Evolutionary conservation across 2,888 invertebrate genomes (phyloP), one percentile per base, ranked within the genome.

Genomic region (Cetonia aurata): DNA sequence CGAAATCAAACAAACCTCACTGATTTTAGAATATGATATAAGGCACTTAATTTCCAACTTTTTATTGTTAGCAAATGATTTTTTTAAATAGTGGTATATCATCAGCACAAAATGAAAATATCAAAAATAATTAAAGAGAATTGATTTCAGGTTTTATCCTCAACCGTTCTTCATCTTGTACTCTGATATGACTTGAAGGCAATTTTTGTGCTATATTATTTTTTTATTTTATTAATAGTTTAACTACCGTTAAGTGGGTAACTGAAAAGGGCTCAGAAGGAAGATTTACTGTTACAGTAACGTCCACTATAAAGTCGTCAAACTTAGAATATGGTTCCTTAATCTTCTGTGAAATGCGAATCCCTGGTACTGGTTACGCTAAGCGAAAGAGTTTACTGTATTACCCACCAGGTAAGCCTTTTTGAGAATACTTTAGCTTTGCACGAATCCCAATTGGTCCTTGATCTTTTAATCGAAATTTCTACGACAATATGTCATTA

Each of bases 281-380:
- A 33, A 78, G 80, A 71, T 84, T 78, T 73, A 80, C 83, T 6
- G 77, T 81, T 10, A 81, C 78, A 57, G 77, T 83, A 33, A 77
- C 80, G 12, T 80, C 82, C n/a, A 80, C 81, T 4, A 79, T 80
- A 8, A 72, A 72, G 46, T 70, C 79, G 10, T 74, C 76, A 31
- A 75, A 77, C 19, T 70, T 85, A 13, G 74, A 75, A 70, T 79
- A 81, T 37, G 84, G 84, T 0, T 80, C 83, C 42, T 75, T 85
- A 25, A 79, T 85, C 25, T 79, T 82, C 67, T 85, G 85, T 70
- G 85, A 85, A 73, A 70, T 85, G 33, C 76, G 82, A 50, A 85
- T 85, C 72, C 84, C 85, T 9, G 82, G 82, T 1, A 85, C 85
- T 6, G 84, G 83, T 53, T 85, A 85, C 70, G 81, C 83, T 0